A percentile compares a stretch with the other conserved stretches of the same genome.
These are phyloP conservation scores for Marcusenius ussheri DNA, from an alignment of 2,113 vertebrate genomes.

Conservation along the genomic window DNA sequence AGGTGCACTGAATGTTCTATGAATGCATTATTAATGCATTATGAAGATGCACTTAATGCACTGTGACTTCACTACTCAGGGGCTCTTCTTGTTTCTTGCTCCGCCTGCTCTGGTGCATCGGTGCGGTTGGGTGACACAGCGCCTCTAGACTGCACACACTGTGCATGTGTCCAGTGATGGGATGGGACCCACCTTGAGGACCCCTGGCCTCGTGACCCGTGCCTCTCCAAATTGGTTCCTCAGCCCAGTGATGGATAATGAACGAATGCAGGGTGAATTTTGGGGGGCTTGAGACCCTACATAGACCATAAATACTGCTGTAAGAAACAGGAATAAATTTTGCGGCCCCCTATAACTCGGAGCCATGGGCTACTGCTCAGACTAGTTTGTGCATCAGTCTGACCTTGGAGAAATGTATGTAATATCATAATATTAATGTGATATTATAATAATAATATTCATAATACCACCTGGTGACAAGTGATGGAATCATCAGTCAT, in stretches of 20 bases:
- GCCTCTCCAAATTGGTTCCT: background rate
- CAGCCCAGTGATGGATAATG: background rate
- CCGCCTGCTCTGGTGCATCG: background rate
- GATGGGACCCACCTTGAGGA: background rate
- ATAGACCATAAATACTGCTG: background rate
- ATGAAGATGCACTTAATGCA: background rate
- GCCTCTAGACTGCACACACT: background rate
- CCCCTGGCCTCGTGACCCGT: background rate
- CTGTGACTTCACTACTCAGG: background rate
- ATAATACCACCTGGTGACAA: background rate
- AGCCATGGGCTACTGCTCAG: background rate
- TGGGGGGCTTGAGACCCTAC: background rate
- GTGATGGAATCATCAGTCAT: background rate
- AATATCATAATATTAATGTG: background rate
- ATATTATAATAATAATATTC: background rate
- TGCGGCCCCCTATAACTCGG: background rate
- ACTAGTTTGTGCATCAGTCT: background rate
- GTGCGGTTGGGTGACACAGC: background rate
- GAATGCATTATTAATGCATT: too few relatives aligned
- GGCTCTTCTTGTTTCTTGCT: background rate
- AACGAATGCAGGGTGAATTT: background rate
- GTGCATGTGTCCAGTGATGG: background rate
- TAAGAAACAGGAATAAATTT: background rate
- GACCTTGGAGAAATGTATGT: background rate
- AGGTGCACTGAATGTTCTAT: too few relatives aligned